A percentile compares a stretch with the other conserved stretches of the same genome.
These are phyloP conservation scores for Bursaphelenchus mucronatus DNA, from an alignment of 1,140 invertebrate species.

Conservation along the genomic window DNA sequence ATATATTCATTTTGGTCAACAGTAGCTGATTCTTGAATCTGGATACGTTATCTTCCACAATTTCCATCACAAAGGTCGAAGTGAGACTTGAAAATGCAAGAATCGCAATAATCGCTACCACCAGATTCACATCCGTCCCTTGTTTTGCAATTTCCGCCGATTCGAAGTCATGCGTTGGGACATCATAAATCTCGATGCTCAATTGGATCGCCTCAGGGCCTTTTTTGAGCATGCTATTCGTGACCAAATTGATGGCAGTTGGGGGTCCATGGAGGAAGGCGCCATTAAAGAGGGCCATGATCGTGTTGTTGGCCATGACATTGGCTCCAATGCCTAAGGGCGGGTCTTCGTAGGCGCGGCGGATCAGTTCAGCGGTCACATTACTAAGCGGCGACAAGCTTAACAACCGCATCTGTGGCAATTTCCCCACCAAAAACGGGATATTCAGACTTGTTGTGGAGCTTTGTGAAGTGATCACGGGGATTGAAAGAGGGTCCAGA, in stretches of 20 bases:
- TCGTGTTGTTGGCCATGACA: conserved; percentile 1
- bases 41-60: conserved; percentile 34
- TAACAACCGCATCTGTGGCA: conserved; percentile 16
- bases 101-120: conserved; percentile 35
- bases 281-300: conserved; percentile 44
- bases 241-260: conserved; percentile 35
- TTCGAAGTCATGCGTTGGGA: conserved; percentile 8
- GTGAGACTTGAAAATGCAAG: conserved; percentile 31
- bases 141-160: background rate
- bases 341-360: conserved; percentile 20
- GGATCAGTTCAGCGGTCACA: conserved; percentile 19
- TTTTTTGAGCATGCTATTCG: conserved; percentile 33
- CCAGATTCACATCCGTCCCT: conserved; percentile 17
- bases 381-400: conserved; percentile 16
- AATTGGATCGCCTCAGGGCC: conserved; percentile 27
- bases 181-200: conserved; percentile 28
- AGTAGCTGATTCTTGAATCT: conserved; percentile 46
- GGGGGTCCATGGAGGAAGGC: conserved; percentile 36
- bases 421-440: conserved; percentile 26
- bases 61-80: conserved; percentile 38
- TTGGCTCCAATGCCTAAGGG: conserved; percentile 41
- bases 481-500: conserved; percentile 30
- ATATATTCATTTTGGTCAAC: conserved; percentile 34
- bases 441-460: conserved; percentile 13
- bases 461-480: conserved; percentile 24